Percentiles rank a stretch among this genome's conserved stretches.
Conservation (phyloP, 2,797 vertebrate genomes). For the Vultur gryphus region DNA sequence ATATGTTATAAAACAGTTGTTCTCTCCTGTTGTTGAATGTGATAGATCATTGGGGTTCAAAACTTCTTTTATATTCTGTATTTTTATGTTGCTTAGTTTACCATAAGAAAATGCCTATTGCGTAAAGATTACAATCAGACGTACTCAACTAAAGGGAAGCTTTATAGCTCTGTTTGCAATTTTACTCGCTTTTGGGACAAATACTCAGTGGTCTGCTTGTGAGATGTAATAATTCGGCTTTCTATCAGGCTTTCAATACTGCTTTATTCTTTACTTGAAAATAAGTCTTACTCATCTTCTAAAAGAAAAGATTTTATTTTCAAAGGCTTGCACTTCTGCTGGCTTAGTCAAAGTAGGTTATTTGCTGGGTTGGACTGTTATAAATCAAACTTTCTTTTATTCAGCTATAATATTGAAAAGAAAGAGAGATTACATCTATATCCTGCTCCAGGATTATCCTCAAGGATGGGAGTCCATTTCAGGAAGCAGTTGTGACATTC, state of each 20-base stretch:
- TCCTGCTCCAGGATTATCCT: not conserved
- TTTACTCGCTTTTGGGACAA: not conserved
- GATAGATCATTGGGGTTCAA: not conserved
- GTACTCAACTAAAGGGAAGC: not conserved
- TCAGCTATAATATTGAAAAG: not conserved
- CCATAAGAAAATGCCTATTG: not conserved
- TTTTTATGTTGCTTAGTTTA: not conserved
- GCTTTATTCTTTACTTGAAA: not conserved
- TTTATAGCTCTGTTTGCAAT: not conserved
- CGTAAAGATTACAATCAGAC: not conserved
- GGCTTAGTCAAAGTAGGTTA: not conserved
- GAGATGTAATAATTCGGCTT: not conserved
- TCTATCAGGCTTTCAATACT: not conserved
- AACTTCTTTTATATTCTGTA: not conserved
- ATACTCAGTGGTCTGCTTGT: not conserved
- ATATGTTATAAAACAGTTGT: not conserved
- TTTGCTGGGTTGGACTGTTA: not conserved
- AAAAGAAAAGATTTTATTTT: not conserved
- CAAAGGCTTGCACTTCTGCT: not conserved
- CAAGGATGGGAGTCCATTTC: not conserved
- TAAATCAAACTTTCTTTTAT: not conserved
- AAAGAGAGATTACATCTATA: not conserved
- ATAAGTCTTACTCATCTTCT: not conserved
- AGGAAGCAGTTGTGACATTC: not conserved
- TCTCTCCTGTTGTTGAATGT: not conserved